Conservation (phyloP, 2,113 vertebrate species). For the Dromaius novaehollandiae region DNA sequence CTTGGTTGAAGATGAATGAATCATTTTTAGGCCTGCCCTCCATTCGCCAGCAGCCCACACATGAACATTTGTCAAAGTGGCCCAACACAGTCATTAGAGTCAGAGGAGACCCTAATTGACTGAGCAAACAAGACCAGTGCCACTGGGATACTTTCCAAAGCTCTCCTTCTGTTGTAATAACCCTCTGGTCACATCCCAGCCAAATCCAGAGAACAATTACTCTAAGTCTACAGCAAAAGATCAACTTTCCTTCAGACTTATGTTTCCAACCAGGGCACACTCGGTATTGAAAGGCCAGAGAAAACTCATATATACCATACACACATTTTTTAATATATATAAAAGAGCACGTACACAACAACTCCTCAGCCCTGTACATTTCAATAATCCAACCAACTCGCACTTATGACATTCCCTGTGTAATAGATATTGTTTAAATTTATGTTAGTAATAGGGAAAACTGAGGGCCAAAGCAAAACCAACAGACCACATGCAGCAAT, state of each 20-base stretch:
- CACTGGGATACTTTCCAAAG: not conserved
- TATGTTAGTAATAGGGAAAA: not conserved
- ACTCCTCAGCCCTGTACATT: not conserved
- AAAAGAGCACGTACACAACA: not conserved
- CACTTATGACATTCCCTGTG: not conserved
- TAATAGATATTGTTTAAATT: not conserved
- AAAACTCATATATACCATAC: not conserved
- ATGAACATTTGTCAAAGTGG: not conserved
- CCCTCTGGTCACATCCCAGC: not conserved
- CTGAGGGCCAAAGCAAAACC: not conserved
- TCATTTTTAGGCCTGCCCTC: not conserved
- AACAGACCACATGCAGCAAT: not conserved
- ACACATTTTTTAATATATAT: not conserved
- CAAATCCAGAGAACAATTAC: not conserved
- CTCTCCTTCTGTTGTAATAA: not conserved
- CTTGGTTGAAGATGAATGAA: not conserved
- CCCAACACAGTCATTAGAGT: not conserved
- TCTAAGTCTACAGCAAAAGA: not conserved
- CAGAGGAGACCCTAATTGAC: not conserved
- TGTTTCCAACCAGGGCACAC: not conserved
- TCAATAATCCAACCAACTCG: not conserved
- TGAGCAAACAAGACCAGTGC: not conserved
- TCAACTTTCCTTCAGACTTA: not conserved
- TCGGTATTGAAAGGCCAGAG: not conserved
- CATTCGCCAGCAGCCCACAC: not conserved